Evolutionary conservation across 2,888 invertebrate species (phyloP), one percentile per base, ranked within the genome.

Genomic region (Mellilla xanthometata): DNA sequence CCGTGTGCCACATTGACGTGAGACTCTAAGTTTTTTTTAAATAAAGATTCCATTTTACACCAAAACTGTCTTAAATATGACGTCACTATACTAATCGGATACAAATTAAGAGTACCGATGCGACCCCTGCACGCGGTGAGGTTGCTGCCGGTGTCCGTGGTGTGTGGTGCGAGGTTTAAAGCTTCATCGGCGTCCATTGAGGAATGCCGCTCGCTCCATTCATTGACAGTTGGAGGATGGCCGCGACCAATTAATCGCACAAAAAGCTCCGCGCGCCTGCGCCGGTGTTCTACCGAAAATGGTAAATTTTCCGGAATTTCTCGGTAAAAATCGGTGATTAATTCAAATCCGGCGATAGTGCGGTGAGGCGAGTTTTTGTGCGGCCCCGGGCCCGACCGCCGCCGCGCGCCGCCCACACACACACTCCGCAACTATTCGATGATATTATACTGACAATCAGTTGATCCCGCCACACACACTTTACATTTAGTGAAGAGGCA

Each of bases 331-430:
- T 12, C 34, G 31, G 42, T 36, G 36, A 49, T 43, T 50, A 36
- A 52, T 53, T 56, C 52, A 55, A 58, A 60, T 56, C 48, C 40
- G 52, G 32, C 51, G 53, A 54, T 47, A 47, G 52, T 54, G 51
- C 41, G 41, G 48, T 42, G 45, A 41, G 47, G 49, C 56, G 55
- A 12, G 59, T 72, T 73, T 72, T 72, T 72, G 64, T 50, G 44
- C 32, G 15, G 62, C 54, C 47, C 55, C 64, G 62, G 56, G 54
- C 59, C 43, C 58, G 54, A 35, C 44, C 44, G 52, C 52, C 32
- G 27, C 7, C 39, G 33, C 15, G 32, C 19, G 35, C 40, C 35
- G 23, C 34, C 46, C 29, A 38, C 43, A 31, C 3, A 12, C 11
- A 24, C 19, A 4, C 19, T 19, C 19, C 3, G 3, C 19, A 6